Base-by-base conservation (phyloP, 2,888 invertebrate species). In the Odontomyia ornata region DNA sequence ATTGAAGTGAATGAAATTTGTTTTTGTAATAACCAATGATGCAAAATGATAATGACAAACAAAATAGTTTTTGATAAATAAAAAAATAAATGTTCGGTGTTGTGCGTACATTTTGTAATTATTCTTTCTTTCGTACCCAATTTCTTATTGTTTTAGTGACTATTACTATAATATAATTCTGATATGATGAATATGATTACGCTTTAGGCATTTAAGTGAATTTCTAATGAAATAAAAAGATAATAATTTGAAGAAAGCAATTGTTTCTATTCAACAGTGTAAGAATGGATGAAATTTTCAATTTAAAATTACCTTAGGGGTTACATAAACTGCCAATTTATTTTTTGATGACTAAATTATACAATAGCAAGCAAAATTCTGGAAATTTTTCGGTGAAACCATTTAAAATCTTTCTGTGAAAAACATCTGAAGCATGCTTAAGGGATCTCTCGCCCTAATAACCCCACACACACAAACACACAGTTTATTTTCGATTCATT, bases 11-110 rank as follows among this genome's bases (percentile, higher is more conserved):
- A 69, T 47, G 46, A 27, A 69, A 27, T 69, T 69, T 36, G 36
- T 36, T 36, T 36, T 36, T 69, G 47, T 69, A 69, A 46, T 69
- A 64, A 25, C 5, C 23, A 23, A 60, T 60, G 18, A 60, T 4
- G 4, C 21, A 36, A 5, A 9, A 36, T 36, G 36, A 36, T 5
- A 36, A 36, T 36, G 30, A 65, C 36, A 65, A 30, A n/a, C 27
- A 36, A 5, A 65, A 65, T 47, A 47, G n/a, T 69, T 69, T 69
- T 69, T 69, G 47, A 69, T 69, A 69, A 25, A 43, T 21, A 64
- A 23, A 60, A 25, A 52, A 52, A 52, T 7, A 30, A 65, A 30
- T 65, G 69, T 69, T 69, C 46, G 69, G 47, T 69, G 69, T 69
- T 69, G 69, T 69, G 69, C 69, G 69, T 69, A 47, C 36, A 36